A percentile compares a stretch with the other conserved stretches of the same genome.
These are phyloP conservation scores for Drosophila mimica DNA, from an alignment of 2,888 invertebrate genomes.

Conservation along the genomic window DNA sequence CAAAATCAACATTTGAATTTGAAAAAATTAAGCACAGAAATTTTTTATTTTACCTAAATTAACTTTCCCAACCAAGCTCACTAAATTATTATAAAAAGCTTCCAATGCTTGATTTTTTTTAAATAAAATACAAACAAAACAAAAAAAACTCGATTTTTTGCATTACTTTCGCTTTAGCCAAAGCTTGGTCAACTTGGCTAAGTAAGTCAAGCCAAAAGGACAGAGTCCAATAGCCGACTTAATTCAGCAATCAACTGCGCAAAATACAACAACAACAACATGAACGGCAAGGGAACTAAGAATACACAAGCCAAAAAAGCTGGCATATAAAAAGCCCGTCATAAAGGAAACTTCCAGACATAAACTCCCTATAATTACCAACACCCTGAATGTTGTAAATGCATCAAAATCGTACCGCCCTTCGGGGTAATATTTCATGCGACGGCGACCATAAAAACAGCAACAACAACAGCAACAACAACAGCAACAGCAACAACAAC, in stretches of 20 bases:
- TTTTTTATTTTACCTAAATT: not conserved
- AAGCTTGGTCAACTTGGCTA: not conserved
- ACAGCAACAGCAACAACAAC: not conserved
- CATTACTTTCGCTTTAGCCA: conserved; percentile 1
- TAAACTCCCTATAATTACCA: conserved; percentile 85
- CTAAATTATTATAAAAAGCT: not conserved
- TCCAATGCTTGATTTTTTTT: not conserved
- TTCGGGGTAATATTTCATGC: conserved; percentile 80
- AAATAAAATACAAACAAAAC: no score
- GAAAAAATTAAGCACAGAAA: not conserved
- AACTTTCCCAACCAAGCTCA: no score
- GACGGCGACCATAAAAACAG: conserved; percentile 27
- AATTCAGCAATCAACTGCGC: conserved; percentile 79
- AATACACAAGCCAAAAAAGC: conserved; percentile 30
- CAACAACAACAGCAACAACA: conserved; percentile 1
- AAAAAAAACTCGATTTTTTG: not conserved
- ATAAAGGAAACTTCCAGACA: conserved; percentile 84
- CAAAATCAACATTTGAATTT: not conserved
- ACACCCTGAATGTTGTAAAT: conserved; percentile 85
- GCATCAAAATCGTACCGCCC: conserved; percentile 84
- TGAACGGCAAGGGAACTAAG: conserved; percentile 31
- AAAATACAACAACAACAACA: conserved; percentile 35
- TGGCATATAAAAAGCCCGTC: conserved; percentile 63
- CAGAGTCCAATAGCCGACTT: conserved; percentile 57
- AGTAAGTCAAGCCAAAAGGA: not conserved